A percentile compares a stretch with the other conserved stretches of the same genome.
phyloP scores from a whole-genome alignment of 2,797 vertebrate genomes.

The Phrynocephalus forsythii region DNA sequence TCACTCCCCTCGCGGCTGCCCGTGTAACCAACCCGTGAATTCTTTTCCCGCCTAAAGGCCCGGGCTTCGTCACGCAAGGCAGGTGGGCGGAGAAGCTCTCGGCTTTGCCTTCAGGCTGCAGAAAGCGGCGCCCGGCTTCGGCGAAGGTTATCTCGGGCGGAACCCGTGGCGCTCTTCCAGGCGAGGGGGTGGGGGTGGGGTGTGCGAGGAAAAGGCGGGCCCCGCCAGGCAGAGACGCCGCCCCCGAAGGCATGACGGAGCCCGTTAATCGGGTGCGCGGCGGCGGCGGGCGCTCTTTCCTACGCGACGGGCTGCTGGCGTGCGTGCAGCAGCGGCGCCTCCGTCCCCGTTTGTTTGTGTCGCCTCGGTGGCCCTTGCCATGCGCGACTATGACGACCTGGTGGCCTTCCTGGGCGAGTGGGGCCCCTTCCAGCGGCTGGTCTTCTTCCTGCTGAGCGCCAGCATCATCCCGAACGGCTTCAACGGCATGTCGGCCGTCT shows the following conservation, averaged over 20 bases:
- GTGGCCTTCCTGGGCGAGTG: conserved; percentile 81
- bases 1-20: background rate
- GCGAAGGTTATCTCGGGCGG: background rate
- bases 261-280: background rate
- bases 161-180: background rate
- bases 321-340: conserved; percentile 35
- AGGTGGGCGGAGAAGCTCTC: background rate
- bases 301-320: conserved; percentile 35
- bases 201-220: conserved; percentile 14
- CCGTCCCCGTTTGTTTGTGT: conserved; percentile 19
- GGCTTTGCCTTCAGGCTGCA: background rate
- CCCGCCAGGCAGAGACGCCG: background rate
- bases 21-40: too few species aligned
- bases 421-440: conserved; percentile 84
- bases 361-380: conserved; percentile 31
- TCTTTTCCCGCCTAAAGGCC: background rate
- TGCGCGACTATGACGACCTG: conserved; percentile 80
- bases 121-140: background rate
- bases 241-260: conserved; percentile 25
- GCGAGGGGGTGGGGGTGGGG: background rate
- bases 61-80: background rate
- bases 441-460: conserved; percentile 85
- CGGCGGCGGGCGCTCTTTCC: conserved; percentile 76
- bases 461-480: conserved; percentile 87
- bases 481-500: conserved; percentile 78